Evolutionary conservation across 2,888 invertebrate genomes (phyloP).

Genomic region (Hydriomena furcata): DNA sequence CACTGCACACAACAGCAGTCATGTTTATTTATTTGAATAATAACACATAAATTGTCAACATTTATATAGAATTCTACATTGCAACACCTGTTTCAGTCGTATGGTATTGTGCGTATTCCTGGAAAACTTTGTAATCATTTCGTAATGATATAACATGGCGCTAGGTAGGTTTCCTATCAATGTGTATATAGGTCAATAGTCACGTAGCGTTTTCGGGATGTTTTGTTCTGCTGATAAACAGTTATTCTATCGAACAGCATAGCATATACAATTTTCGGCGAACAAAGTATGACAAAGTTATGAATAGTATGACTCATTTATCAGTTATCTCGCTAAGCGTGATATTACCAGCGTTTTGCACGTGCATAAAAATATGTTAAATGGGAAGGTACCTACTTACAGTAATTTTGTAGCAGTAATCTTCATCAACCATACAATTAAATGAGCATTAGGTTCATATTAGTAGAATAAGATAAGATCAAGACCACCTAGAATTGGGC

Average conservation of each 20-base stretch:
- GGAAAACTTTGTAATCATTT: constrained; percentile 39
- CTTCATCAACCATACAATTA: too few relatives aligned
- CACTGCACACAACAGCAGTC: constrained; percentile 24
- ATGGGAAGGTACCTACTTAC: neutral
- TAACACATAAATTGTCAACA: constrained; percentile 12
- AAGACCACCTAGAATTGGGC: constrained; percentile 10
- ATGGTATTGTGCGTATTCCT: constrained; percentile 26
- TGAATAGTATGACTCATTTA: constrained; percentile 5
- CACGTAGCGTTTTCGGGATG: constrained; percentile 39
- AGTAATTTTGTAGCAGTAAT: neutral
- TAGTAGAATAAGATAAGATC: too few relatives aligned
- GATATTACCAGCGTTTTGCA: constrained; percentile 5
- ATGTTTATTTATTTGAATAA: constrained; percentile 31
- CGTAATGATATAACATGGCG: constrained; percentile 36
- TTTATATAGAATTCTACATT: constrained; percentile 46
- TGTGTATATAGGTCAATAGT: constrained; percentile 30
- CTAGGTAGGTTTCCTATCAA: constrained; percentile 28
- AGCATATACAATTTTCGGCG: neutral
- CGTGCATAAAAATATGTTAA: constrained; percentile 1
- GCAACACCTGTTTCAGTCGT: constrained; percentile 33
- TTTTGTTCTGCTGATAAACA: constrained; percentile 5
- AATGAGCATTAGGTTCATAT: too few relatives aligned
- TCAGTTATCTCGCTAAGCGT: too few relatives aligned
- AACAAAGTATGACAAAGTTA: constrained; percentile 5
- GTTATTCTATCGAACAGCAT: neutral